Evolutionary conservation across 1,140 invertebrate genomes (phyloP).

Genomic region (Drosophila novamexicana): DNA sequence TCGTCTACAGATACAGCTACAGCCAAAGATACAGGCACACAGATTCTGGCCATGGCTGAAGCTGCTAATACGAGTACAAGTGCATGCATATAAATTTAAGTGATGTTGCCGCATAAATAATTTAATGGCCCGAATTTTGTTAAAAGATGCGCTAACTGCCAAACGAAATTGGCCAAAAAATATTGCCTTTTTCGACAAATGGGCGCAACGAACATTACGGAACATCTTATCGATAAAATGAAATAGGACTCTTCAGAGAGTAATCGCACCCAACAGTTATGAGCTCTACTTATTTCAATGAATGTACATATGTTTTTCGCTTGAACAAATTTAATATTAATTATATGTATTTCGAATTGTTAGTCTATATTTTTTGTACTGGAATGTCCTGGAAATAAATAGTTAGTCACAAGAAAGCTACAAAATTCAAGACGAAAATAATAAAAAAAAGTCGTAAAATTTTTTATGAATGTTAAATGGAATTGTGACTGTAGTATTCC

Average conservation of each 20-base stretch:
- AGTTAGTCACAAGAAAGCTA: too few relatives aligned
- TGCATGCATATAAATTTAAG: slow-evolving; percentile 49
- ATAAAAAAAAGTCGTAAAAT: too few relatives aligned
- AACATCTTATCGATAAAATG: slow-evolving; percentile 4
- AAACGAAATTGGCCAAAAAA: slow-evolving; percentile 50
- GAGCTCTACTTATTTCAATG: too few relatives aligned
- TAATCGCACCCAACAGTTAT: too few relatives aligned
- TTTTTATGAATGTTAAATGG: too few relatives aligned
- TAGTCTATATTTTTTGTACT: too few relatives aligned
- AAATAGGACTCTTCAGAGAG: background rate
- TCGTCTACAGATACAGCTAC: slow-evolving; percentile 35
- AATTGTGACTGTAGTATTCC: too few relatives aligned
- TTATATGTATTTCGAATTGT: too few relatives aligned
- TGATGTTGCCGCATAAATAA: slow-evolving; percentile 64
- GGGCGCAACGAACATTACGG: background rate
- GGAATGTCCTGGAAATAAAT: too few relatives aligned
- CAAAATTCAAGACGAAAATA: too few relatives aligned
- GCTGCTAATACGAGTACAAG: slow-evolving; percentile 2
- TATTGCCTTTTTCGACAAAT: background rate
- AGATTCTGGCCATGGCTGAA: background rate
- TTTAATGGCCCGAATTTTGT: slow-evolving; percentile 69
- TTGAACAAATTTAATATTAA: too few relatives aligned
- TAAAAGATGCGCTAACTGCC: slow-evolving; percentile 66
- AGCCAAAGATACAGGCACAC: slow-evolving; percentile 17
- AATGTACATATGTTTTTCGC: too few relatives aligned